Conservation (phyloP, 2,113 vertebrate genomes). For the Lichenostomus cassidix region DNA sequence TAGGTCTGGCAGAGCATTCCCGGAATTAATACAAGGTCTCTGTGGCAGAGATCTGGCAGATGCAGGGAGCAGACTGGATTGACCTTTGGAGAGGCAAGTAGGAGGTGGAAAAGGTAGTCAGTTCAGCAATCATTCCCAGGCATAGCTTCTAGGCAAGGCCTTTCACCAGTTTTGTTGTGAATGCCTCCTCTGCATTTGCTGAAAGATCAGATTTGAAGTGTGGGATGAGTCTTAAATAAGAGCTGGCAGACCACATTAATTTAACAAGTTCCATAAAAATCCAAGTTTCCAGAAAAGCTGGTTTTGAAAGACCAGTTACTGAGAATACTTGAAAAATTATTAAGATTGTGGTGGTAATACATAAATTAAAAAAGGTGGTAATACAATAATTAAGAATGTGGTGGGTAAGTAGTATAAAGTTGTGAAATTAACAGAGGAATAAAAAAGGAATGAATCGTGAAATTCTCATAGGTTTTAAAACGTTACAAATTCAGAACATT, state of each 20-base stretch:
- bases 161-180: neutral
- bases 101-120: neutral
- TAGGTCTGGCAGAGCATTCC: neutral
- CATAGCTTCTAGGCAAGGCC: neutral
- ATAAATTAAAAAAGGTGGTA: neutral
- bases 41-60: neutral
- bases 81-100: neutral
- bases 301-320: neutral
- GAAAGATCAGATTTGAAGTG: neutral
- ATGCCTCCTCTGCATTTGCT: neutral
- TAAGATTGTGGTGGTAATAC: neutral
- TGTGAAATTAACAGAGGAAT: neutral
- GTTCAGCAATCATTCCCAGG: neutral
- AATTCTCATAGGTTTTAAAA: neutral
- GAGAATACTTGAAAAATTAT: neutral
- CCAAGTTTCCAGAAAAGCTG: neutral
- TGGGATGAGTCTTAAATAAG: neutral
- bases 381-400: too few relatives aligned
- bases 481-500: neutral
- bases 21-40: neutral
- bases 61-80: neutral
- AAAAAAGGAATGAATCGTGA: neutral
- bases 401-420: neutral
- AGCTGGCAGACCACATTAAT: neutral
- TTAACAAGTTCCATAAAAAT: neutral